Base-by-base conservation (phyloP, 1,140 invertebrate species). In the Amyelois transitella region DNA sequence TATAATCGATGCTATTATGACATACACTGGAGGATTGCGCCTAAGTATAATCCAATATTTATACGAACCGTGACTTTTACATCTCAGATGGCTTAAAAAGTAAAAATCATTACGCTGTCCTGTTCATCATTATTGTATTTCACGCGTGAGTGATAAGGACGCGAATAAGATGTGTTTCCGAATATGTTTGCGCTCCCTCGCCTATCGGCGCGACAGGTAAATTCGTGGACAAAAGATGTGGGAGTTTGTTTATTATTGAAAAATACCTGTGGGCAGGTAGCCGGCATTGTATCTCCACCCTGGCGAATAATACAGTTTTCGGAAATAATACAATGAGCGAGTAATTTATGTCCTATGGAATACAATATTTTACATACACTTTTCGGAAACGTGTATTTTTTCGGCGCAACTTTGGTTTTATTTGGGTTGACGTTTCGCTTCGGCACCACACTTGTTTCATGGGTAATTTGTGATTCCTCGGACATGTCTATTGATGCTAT, bases 11-110 rank as follows among this genome's bases (percentile, higher is more conserved):
- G 78, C 74, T 78, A 87, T 87, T 87, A 87, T 87, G 81, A 87
- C 84, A 87, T 84, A 81, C 81, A 77, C 67, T 70, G 72, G 66
- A 77, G 81, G 82, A 87, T 84, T 82, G 81, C 80, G 81, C 80
- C 81, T 82, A 84, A 84, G 60, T 85, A 84, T 87, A 87, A 87
- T 85, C 81, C 84, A 87, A 86, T 87, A 87, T 86, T 81, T 83
- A 83, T 85, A 74, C 65, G 75, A 74, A 73, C 66, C 70, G 72
- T 78, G 75, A 77, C 73, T 81, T 67, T 70, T 48, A 21, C 45
- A 5, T 75, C 64, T 61, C 63, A 61, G 61, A 69, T 69, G 32
- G 32, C 64, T 55, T 60, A 51, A 52, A 38, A 38, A 38, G n/a
- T 38, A 66, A 60, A 62, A 62, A 64, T 66, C 66, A 66, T 60